Percentiles rank a stretch among this genome's conserved stretches.
phyloP scores from a whole-genome alignment of 2,797 vertebrate genomes.

The Acridotheres tristis region DNA sequence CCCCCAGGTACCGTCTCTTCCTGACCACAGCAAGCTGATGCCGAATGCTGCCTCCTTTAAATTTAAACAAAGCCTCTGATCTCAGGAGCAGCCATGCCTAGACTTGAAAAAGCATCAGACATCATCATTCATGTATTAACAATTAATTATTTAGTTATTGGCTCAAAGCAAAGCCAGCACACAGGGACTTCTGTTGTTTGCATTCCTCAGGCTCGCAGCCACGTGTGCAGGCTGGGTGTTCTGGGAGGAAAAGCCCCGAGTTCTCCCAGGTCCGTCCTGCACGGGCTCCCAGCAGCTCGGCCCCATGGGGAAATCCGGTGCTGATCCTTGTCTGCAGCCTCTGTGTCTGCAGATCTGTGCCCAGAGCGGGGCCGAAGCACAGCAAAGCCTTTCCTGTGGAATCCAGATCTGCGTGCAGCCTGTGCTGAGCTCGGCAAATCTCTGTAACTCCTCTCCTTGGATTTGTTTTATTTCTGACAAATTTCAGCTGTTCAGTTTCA shows the following conservation, averaged over 20 bases:
- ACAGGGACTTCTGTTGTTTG: rapidly evolving
- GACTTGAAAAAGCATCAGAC: not conserved
- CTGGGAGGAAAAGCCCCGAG: not conserved
- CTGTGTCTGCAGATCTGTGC: not conserved
- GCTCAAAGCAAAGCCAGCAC: not conserved
- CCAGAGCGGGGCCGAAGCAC: not conserved
- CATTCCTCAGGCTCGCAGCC: not conserved
- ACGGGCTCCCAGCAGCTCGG: not conserved
- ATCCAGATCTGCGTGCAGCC: not conserved
- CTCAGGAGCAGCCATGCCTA: not conserved
- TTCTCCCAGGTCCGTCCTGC: not conserved
- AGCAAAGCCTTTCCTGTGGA: not conserved
- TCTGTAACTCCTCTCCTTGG: not conserved
- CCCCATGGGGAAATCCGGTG: not conserved
- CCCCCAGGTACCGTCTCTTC: not conserved
- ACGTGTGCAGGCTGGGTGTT: rapidly evolving
- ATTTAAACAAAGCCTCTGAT: not conserved
- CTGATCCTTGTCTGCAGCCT: not conserved
- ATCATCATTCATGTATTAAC: not conserved
- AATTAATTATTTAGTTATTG: not conserved
- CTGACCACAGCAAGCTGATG: not conserved
- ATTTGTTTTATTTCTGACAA: not conserved
- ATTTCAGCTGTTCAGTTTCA: not conserved
- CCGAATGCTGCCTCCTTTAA: not conserved
- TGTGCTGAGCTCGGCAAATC: not conserved